Evolutionary conservation across 2,797 vertebrate genomes (phyloP).

Genomic region (Neosilurus hyrtlii): DNA sequence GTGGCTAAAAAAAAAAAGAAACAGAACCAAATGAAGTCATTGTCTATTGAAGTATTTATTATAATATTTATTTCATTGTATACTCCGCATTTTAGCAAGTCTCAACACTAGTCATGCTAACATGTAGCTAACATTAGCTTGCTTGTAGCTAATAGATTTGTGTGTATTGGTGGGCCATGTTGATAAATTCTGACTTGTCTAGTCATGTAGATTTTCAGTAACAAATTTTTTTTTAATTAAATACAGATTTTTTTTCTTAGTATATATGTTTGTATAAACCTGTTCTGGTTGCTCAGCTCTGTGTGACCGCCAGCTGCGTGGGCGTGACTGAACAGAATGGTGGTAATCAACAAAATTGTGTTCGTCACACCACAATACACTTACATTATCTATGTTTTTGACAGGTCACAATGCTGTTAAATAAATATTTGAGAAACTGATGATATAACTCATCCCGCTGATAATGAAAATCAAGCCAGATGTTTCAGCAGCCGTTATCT

Average conservation of each 20-base stretch:
- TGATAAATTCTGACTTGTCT: not conserved
- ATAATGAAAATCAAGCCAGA: too few species aligned
- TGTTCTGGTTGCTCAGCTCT: not conserved
- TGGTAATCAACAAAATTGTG: not conserved
- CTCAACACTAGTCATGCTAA: not conserved
- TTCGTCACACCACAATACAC: not conserved
- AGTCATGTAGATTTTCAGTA: not conserved
- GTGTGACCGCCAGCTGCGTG: not conserved
- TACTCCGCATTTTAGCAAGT: not conserved
- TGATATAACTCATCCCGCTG: too few species aligned
- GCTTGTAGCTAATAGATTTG: not conserved
- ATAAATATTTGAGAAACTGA: too few species aligned
- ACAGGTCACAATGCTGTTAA: not conserved
- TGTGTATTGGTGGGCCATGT: not conserved
- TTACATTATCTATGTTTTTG: not conserved
- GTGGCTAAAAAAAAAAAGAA: too few species aligned
- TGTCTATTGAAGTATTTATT: too few species aligned
- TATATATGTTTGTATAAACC: not conserved
- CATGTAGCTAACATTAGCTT: not conserved
- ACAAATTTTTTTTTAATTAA: not conserved
- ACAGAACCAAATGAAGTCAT: too few species aligned
- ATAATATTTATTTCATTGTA: too few species aligned
- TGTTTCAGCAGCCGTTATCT: not conserved
- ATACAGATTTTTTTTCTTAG: not conserved
- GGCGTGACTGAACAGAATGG: not conserved